phyloP scores from a whole-genome alignment of 1,140 invertebrate species.

The Paraescarpia echinospica region DNA sequence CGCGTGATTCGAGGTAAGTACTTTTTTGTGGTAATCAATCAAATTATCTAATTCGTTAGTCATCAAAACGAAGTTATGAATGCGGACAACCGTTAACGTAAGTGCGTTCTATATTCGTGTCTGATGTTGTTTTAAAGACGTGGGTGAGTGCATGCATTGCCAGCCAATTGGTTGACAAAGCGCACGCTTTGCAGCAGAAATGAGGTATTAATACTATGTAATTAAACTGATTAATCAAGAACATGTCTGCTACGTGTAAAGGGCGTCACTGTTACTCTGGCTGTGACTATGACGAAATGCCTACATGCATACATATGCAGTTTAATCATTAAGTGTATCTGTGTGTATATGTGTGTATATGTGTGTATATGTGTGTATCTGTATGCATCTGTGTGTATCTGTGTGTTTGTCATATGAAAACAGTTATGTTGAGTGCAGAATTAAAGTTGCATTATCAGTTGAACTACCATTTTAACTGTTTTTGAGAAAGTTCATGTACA shows the following conservation, averaged over 20 bases:
- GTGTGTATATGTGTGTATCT: too few species aligned
- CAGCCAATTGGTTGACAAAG: not conserved
- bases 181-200: not conserved
- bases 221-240: not conserved
- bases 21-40: not conserved
- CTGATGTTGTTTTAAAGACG: not conserved
- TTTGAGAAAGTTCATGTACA: too few species aligned
- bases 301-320: not conserved
- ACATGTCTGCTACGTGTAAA: not conserved
- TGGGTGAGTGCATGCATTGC: not conserved
- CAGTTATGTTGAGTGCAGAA: too few species aligned
- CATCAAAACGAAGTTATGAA: not conserved
- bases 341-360: too few species aligned
- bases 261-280: too few species aligned
- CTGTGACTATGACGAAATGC: not conserved
- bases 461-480: too few species aligned
- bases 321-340: too few species aligned
- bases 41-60: not conserved
- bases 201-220: too few species aligned
- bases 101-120: constrained; percentile 9
- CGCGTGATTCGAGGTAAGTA: constrained; percentile 6
- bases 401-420: too few species aligned
- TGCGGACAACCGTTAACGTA: not conserved
- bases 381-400: too few species aligned
- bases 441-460: too few species aligned